A percentile compares a stretch with the other conserved stretches of the same genome.
These are phyloP conservation scores for Halesus radiatus DNA, from an alignment of 1,140 invertebrate species.

Conservation along the genomic window DNA sequence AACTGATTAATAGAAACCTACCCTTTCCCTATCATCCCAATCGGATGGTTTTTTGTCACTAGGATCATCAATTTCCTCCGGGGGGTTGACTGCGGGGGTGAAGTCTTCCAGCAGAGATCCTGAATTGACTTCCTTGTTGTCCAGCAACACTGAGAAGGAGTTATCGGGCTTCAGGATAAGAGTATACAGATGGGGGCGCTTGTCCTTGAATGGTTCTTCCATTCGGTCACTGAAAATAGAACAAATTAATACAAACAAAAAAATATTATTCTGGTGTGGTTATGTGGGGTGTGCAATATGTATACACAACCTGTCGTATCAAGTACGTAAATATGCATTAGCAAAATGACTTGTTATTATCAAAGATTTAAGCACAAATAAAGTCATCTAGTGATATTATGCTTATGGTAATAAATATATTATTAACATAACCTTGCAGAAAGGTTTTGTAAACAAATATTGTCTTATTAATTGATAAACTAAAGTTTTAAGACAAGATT, in stretches of 20 bases:
- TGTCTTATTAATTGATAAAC: too few species aligned
- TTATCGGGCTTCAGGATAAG: constrained; percentile 92
- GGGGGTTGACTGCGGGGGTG: constrained; percentile 94
- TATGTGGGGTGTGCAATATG: too few species aligned
- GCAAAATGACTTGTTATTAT: too few species aligned
- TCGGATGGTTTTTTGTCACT: constrained; percentile 90
- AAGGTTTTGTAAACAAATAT: too few species aligned
- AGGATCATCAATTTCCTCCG: constrained; percentile 95
- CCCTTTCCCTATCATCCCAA: constrained; percentile 97
- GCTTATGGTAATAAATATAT: too few species aligned
- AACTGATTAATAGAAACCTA: constrained; percentile 47
- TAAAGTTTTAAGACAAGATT: too few species aligned
- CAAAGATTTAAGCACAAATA: too few species aligned
- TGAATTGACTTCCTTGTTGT: constrained; percentile 85
- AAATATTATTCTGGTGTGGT: too few species aligned
- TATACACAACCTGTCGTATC: too few species aligned
- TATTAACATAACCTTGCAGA: too few species aligned
- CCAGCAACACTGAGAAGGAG: constrained; percentile 79
- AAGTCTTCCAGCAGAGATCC: constrained; percentile 93
- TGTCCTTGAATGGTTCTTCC: constrained; percentile 94
- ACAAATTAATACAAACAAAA: background rate
- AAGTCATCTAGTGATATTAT: too few species aligned
- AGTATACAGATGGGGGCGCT: constrained; percentile 95
- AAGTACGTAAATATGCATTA: too few species aligned
- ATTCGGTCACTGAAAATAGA: constrained; percentile 74